Conservation (phyloP, 2,797 vertebrate genomes). For the Karalla daura region DNA sequence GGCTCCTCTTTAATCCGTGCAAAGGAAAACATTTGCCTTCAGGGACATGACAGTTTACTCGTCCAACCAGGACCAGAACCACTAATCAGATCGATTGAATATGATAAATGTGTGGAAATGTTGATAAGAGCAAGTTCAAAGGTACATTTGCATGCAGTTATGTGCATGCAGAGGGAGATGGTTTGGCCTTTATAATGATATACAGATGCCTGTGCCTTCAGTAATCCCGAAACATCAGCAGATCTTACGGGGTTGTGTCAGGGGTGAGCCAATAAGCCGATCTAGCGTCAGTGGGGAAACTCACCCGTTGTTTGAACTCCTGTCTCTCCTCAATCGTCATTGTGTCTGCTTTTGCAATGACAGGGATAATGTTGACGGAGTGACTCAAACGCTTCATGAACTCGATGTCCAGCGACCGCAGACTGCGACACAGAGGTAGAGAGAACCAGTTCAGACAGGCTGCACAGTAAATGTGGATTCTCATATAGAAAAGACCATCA, state of each 20-base stretch:
- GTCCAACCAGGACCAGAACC: too few relatives aligned
- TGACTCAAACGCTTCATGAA: constrained; percentile 98
- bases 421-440: constrained; percentile 59
- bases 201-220: background rate
- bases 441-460: too few relatives aligned
- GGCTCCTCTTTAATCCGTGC: too few relatives aligned
- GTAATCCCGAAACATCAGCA: background rate
- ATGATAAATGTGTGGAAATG: background rate
- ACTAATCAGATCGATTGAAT: background rate
- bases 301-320: constrained; percentile 87
- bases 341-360: constrained; percentile 97
- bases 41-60: too few relatives aligned
- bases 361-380: constrained; percentile 95
- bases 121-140: background rate
- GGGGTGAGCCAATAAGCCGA: too few relatives aligned
- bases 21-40: too few relatives aligned
- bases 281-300: constrained; percentile 15
- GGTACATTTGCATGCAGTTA: too few relatives aligned
- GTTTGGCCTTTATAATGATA: background rate
- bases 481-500: too few relatives aligned
- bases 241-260: background rate
- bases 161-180: too few relatives aligned
- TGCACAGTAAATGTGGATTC: too few relatives aligned
- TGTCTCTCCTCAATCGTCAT: constrained; percentile 92
- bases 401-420: constrained; percentile 92